Conservation (phyloP, 2,797 vertebrate genomes). For the Neosilurus hyrtlii region DNA sequence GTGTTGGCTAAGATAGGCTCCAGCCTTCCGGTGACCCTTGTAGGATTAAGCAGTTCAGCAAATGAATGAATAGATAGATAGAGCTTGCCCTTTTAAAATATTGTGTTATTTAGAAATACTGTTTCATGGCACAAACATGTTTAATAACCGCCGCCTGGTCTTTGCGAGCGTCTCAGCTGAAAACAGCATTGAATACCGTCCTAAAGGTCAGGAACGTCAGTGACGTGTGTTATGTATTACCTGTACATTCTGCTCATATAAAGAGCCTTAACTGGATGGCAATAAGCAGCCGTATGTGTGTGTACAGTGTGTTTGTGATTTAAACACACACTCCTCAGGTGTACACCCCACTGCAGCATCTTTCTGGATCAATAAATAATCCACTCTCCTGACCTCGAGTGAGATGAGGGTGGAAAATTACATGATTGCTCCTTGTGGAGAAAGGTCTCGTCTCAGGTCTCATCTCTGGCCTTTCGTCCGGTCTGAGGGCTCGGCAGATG, state of each 20-base stretch:
- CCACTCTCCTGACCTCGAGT: constrained; percentile 59
- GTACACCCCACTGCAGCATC: constrained; percentile 40
- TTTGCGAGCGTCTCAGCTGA: neutral
- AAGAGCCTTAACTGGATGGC: neutral
- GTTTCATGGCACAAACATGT: neutral
- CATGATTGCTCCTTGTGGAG: constrained; percentile 55
- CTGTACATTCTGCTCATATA: neutral
- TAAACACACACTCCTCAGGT: constrained; percentile 45
- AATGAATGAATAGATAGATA: neutral
- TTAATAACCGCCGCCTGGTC: too few species aligned
- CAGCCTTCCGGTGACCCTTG: too few species aligned
- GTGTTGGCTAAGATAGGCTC: too few species aligned
- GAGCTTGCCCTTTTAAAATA: neutral
- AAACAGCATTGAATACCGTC: neutral
- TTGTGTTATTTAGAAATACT: neutral
- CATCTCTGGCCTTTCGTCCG: constrained; percentile 39
- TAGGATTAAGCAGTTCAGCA: too few species aligned
- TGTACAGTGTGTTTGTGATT: constrained; percentile 34
- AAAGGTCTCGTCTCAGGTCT: constrained; percentile 52
- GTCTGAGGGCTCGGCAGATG: constrained; percentile 52
- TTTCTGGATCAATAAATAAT: constrained; percentile 61
- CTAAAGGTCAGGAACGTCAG: constrained; percentile 4
- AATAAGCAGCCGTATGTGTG: neutral
- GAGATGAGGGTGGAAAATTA: constrained; percentile 52
- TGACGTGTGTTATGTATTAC: constrained; percentile 18